Percentiles rank a stretch among this genome's conserved stretches.
Evolutionary conservation across 2,113 vertebrate genomes (phyloP).

Genomic region (Chionodraco myersi): DNA sequence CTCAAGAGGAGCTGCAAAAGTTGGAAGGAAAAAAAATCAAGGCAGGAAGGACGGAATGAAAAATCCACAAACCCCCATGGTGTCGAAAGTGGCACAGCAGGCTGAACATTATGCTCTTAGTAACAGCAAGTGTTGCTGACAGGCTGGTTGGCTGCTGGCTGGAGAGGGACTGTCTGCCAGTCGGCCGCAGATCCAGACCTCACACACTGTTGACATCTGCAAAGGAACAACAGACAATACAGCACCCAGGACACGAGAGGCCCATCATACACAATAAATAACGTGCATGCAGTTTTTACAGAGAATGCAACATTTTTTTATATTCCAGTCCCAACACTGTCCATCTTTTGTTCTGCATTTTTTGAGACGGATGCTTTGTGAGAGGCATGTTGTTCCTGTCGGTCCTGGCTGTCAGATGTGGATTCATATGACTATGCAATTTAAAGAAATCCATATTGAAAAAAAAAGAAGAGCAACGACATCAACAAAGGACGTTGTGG

Average conservation of each 20-base stretch:
- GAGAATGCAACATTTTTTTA: conserved; percentile 79
- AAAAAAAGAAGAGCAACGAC: conserved; percentile 32
- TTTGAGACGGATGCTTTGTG: conserved; percentile 64
- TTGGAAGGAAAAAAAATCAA: conserved; percentile 43
- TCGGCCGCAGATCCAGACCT: conserved; percentile 78
- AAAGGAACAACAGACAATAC: conserved; percentile 76
- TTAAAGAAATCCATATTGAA: conserved; percentile 74
- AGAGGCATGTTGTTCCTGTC: conserved; percentile 65
- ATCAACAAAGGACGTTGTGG: conserved; percentile 56
- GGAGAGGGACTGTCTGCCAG: conserved; percentile 77
- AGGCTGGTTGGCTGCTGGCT: conserved; percentile 82
- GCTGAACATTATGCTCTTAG: conserved; percentile 78
- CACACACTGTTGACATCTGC: conserved; percentile 75
- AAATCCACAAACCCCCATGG: conserved; percentile 59
- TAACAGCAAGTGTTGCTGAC: conserved; percentile 83
- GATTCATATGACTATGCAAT: conserved; percentile 85
- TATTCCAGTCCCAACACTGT: conserved; percentile 58
- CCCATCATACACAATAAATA: conserved; percentile 71
- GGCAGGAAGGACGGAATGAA: conserved; percentile 49
- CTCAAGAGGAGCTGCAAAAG: conserved; percentile 57
- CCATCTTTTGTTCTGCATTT: conserved; percentile 69
- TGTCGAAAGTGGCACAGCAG: conserved; percentile 74
- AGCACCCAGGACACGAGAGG: conserved; percentile 51
- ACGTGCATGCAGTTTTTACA: conserved; percentile 84
- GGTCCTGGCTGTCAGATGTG: conserved; percentile 59